These are phyloP conservation scores for Halictus quadricinctus DNA, from an alignment of 2,888 invertebrate genomes.

Conservation along the genomic window DNA sequence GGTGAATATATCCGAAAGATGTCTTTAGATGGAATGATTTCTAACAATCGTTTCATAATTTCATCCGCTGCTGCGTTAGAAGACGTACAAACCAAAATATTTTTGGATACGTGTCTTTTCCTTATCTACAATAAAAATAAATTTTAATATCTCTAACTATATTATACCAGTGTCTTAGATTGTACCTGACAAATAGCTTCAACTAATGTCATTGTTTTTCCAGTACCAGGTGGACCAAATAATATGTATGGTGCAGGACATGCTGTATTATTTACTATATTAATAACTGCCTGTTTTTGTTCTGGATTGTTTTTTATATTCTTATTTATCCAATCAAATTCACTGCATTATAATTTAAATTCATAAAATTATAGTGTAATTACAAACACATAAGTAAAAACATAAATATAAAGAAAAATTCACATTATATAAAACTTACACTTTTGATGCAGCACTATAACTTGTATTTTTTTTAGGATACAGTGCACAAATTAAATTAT, in stretches of 20 bases:
- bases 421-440: constrained; percentile 34
- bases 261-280: constrained; percentile 86
- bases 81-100: constrained; percentile 87
- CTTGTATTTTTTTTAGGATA: constrained; percentile 60
- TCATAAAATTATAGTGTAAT: background rate
- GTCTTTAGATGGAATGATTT: constrained; percentile 75
- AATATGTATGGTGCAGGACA: constrained; percentile 90
- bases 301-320: constrained; percentile 84
- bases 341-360: constrained; percentile 4
- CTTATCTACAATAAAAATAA: constrained; percentile 70
- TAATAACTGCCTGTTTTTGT: constrained; percentile 87
- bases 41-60: constrained; percentile 83
- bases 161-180: constrained; percentile 12
- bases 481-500: constrained; percentile 55
- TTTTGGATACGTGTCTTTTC: constrained; percentile 77
- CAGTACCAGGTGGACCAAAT: constrained; percentile 94
- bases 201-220: constrained; percentile 89
- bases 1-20: constrained; percentile 82
- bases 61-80: constrained; percentile 90
- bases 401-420: constrained; percentile 9
- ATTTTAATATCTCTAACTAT: background rate
- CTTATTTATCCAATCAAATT: constrained; percentile 75
- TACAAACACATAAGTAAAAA: background rate
- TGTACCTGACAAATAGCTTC: constrained; percentile 87
- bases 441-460: constrained; percentile 4